A percentile compares a stretch with the other conserved stretches of the same genome.
Evolutionary conservation across 92 coral and sea anemone species (phyloP).

Genomic region (Siderastrea radians): DNA sequence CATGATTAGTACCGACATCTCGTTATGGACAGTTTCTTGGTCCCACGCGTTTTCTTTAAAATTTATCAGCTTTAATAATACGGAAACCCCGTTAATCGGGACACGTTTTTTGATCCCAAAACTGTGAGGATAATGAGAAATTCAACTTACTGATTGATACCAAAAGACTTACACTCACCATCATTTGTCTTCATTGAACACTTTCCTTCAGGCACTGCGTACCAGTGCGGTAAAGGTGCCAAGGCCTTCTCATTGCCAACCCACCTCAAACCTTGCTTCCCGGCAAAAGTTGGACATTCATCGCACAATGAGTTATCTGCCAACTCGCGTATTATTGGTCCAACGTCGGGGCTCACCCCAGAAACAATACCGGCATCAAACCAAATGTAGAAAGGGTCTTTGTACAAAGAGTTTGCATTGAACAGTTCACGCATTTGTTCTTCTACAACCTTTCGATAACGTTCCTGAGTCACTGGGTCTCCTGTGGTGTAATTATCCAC

Average conservation of each 20-base stretch:
- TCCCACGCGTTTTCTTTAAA: too few species aligned
- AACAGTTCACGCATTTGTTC: slow-evolving; percentile 77
- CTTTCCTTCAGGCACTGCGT: slow-evolving; percentile 76
- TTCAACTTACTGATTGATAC: too few species aligned
- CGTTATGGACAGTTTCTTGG: too few species aligned
- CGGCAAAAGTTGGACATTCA: slow-evolving; percentile 84
- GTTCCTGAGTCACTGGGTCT: slow-evolving; percentile 41
- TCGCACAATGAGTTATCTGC: slow-evolving; percentile 80
- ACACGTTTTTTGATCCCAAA: too few species aligned
- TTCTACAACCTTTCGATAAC: slow-evolving; percentile 56
- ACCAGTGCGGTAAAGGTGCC: slow-evolving; percentile 92
- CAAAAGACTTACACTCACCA: slow-evolving; percentile 22
- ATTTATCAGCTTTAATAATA: too few species aligned
- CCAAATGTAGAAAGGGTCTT: slow-evolving; percentile 86
- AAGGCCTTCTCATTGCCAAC: slow-evolving; percentile 88
- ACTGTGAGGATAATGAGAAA: too few species aligned
- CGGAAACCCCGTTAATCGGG: too few species aligned
- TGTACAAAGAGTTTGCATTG: slow-evolving; percentile 52
- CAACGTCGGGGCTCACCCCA: slow-evolving; percentile 82
- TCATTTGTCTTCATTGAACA: slow-evolving; percentile 61
- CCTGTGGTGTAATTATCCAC: slow-evolving; percentile 65
- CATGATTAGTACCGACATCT: too few species aligned
- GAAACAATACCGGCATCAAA: slow-evolving; percentile 86
- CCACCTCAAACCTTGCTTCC: slow-evolving; percentile 86
- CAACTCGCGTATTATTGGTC: slow-evolving; percentile 75